Evolutionary conservation across 1,140 invertebrate species (phyloP), one percentile per base, ranked within the genome.

Genomic region (Drosophila erecta): DNA sequence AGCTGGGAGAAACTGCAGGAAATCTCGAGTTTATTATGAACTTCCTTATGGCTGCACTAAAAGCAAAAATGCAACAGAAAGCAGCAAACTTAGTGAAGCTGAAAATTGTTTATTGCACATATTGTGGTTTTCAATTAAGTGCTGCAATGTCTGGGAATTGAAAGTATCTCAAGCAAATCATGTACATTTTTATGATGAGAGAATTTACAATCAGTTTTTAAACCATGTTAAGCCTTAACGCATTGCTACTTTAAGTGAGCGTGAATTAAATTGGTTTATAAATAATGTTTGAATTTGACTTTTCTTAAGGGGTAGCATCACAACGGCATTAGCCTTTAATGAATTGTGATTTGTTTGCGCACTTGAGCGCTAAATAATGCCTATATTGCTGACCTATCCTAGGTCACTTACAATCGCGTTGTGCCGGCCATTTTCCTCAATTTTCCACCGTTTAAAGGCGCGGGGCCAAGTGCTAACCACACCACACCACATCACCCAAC

Each of bases 321-420:
- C 15, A 50, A 33, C n/a, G 17, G 24, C 35, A 38, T 60, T 4
- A 11, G 22, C 15, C 6, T 15, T 61, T 41, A 20, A 58, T 41
- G 41, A n/a, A 15, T 27, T 35, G n/a, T 30, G 30, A 37, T 20
- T 46, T 24, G 33, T 27, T 60, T 12, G 27, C 12, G 11, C 15
- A 51, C 15, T 20, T 51, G 15, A 6, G 14, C 11, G 12, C 2
- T 15, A 12, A 51, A 20, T n/a, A 14, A 14, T 61, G 17, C 40
- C 27, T 20, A 20, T 27, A 24, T 33, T 15, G 20, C 35, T 50
- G 59, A 67, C 59, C 59, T 67, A 27, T 67, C 64, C 64, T 67
- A 67, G 59, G 64, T 65, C 64, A 67, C 64, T 65, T 65, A 27
- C n/a, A 37, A 20, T 43, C 37, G 46, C 27, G 20, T 67, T 61